phyloP scores from a whole-genome alignment of 1,140 invertebrate species.

The Heliconius eleuchia region DNA sequence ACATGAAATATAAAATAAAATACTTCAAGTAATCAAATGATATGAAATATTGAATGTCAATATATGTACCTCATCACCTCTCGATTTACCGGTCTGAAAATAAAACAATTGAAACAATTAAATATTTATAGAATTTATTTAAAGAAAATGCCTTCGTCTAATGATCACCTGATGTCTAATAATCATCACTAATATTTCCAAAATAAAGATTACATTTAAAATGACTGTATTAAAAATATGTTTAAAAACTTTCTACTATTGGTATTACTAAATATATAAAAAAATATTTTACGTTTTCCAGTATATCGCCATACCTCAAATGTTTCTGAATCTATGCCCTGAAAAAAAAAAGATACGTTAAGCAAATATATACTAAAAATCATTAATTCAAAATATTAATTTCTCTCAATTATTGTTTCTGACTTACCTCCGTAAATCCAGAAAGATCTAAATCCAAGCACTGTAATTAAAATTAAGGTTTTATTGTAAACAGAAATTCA shows the following conservation, averaged over 20 bases:
- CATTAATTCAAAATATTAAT: constrained; percentile 19
- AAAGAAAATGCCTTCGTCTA: not conserved
- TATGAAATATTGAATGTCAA: not conserved
- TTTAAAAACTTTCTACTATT: no score
- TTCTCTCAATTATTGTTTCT: not conserved
- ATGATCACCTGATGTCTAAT: no score
- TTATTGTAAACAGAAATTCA: not conserved
- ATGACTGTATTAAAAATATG: not conserved
- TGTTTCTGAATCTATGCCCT: constrained; percentile 70
- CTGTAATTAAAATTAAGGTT: constrained; percentile 48
- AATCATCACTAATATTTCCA: no score
- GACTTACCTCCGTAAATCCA: constrained; percentile 64
- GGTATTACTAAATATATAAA: no score
- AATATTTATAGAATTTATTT: not conserved
- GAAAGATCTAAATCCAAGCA: constrained; percentile 69
- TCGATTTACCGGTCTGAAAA: constrained; percentile 59
- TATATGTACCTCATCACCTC: constrained; percentile 46
- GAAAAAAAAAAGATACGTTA: constrained; percentile 38
- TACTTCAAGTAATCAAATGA: not conserved
- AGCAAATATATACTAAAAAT: not conserved
- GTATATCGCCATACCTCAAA: constrained; percentile 56
- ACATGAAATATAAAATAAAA: not conserved
- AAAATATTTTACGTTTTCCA: no score
- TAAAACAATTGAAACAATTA: not conserved
- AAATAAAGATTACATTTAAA: no score